These are phyloP conservation scores for Tokudaia muenninki DNA, from an alignment of 2,797 vertebrate species.

Conservation along the genomic window DNA sequence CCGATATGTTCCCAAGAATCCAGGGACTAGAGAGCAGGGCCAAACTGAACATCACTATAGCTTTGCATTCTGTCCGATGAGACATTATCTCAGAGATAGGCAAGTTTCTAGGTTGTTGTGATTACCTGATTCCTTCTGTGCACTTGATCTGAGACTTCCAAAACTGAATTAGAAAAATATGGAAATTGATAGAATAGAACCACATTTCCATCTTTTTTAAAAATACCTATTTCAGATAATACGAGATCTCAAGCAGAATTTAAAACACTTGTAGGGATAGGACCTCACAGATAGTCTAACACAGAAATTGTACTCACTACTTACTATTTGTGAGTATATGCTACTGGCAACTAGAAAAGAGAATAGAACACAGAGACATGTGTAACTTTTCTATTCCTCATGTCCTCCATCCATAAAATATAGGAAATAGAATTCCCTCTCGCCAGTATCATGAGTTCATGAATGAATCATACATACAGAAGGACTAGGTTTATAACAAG, in stretches of 20 bases:
- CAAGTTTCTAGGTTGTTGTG: slow-evolving; percentile 28
- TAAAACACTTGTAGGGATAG: not conserved
- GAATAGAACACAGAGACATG: not conserved
- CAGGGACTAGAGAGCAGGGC: too few relatives aligned
- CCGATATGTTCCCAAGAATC: not conserved
- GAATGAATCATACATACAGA: not conserved
- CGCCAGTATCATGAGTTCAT: not conserved
- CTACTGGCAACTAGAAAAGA: not conserved
- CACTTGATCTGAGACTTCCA: not conserved
- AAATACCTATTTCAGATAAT: not conserved
- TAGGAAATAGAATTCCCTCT: not conserved
- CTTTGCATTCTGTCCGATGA: not conserved
- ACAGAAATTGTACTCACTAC: not conserved
- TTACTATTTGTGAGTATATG: not conserved
- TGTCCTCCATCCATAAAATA: not conserved
- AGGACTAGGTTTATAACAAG: not conserved
- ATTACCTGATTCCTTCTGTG: not conserved
- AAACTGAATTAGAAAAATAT: not conserved
- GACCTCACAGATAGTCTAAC: not conserved
- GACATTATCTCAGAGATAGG: slow-evolving; percentile 67
- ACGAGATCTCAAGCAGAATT: not conserved
- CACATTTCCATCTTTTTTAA: not conserved
- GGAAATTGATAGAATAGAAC: not conserved
- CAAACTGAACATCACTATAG: not conserved
- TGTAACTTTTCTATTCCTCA: not conserved